A percentile compares a stretch with the other conserved stretches of the same genome.
Evolutionary conservation across 2,888 invertebrate genomes (phyloP).

Genomic region (Drosophila mulleri): DNA sequence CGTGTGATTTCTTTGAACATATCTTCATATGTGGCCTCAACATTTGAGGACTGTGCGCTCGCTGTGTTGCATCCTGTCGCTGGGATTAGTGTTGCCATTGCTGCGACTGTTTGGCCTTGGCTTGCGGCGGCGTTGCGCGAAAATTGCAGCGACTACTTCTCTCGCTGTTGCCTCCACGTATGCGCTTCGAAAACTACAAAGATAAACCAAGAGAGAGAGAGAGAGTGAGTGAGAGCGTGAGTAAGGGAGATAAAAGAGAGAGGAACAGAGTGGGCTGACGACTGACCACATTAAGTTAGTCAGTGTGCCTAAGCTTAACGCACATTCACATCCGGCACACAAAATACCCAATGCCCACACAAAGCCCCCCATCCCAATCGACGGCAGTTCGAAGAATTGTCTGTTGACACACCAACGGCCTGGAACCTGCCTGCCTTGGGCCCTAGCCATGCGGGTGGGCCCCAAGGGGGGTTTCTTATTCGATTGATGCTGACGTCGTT

Average conservation of each 20-base stretch:
- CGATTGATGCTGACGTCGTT: conserved; percentile 28
- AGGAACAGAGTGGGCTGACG: conserved; percentile 4
- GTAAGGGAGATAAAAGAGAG: background rate
- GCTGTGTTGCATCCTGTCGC: conserved; percentile 70
- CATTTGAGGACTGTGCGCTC: conserved; percentile 84
- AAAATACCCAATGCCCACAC: conserved; percentile 49
- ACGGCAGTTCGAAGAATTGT: conserved; percentile 62
- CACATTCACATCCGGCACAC: conserved; percentile 63
- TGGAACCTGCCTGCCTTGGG: conserved; percentile 67
- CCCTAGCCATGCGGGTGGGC: conserved; percentile 26
- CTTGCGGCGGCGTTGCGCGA: conserved; percentile 66
- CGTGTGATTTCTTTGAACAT: conserved; percentile 94
- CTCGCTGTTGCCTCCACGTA: conserved; percentile 72
- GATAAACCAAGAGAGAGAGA: background rate
- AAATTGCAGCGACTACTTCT: conserved; percentile 65
- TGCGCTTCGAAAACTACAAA: conserved; percentile 76
- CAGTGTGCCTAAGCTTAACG: conserved; percentile 45
- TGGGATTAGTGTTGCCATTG: conserved; percentile 85
- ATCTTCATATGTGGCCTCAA: conserved; percentile 86
- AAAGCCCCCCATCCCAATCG: conserved; percentile 15
- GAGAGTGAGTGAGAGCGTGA: conserved; percentile 3
- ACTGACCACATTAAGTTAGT: conserved; percentile 35
- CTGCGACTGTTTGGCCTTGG: conserved; percentile 67
- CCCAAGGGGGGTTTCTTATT: conserved; percentile 50
- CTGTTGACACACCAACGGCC: conserved; percentile 62